Conservation (phyloP, 1,140 invertebrate species). For the Drosophila varians region DNA sequence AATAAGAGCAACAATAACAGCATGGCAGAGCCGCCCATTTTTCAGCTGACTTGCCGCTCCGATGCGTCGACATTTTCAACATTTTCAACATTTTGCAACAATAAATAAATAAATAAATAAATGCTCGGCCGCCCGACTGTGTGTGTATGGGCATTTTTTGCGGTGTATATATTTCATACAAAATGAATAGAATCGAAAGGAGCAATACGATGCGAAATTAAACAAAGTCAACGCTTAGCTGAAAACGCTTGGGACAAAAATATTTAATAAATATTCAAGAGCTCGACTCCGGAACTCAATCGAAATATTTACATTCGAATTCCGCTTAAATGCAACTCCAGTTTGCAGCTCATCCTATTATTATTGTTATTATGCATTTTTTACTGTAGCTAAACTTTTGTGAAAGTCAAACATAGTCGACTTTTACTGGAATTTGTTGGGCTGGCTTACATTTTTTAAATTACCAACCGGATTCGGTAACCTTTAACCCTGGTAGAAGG, state of each 20-base stretch:
- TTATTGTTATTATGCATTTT: neutral
- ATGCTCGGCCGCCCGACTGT: neutral
- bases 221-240: conserved; percentile 3
- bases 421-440: too few species aligned
- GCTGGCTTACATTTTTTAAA: neutral
- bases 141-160: neutral
- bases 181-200: neutral
- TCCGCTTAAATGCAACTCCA: conserved; percentile 10
- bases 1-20: neutral
- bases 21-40: conserved; percentile 1
- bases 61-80: conserved; percentile 52
- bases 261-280: conserved; percentile 37
- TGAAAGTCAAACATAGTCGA: neutral
- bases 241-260: conserved; percentile 6
- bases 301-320: conserved; percentile 17
- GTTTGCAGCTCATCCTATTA: neutral
- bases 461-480: neutral
- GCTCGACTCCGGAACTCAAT: conserved; percentile 4
- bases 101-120: conserved; percentile 35
- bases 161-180: conserved; percentile 1
- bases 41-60: conserved; percentile 29
- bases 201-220: conserved; percentile 24
- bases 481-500: conserved; percentile 14
- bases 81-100: conserved; percentile 44
- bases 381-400: too few species aligned